Evolutionary conservation across 2,888 invertebrate species (phyloP).

Genomic region (Acleris emargana): DNA sequence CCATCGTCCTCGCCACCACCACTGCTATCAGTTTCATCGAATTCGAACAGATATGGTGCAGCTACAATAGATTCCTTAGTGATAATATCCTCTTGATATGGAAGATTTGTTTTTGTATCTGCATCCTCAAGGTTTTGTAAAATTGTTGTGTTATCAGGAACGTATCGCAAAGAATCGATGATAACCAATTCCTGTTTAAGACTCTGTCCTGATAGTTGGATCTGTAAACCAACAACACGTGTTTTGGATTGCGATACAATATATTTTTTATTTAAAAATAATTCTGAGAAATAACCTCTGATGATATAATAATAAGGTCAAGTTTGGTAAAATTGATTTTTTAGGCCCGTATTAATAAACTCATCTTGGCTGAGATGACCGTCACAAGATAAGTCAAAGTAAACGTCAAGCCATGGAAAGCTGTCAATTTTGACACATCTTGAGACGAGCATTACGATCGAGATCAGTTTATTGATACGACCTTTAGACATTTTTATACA

Average conservation of each 20-base stretch:
- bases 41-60: slow-evolving; percentile 14
- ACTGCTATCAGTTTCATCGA: slow-evolving; percentile 22
- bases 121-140: slow-evolving; percentile 4
- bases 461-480: too few relatives aligned
- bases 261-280: neutral
- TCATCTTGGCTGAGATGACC: too few relatives aligned
- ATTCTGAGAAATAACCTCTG: neutral
- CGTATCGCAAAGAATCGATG: slow-evolving; percentile 45
- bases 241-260: slow-evolving; percentile 9
- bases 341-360: too few relatives aligned
- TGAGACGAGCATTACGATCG: too few relatives aligned
- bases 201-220: slow-evolving; percentile 47
- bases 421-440: too few relatives aligned
- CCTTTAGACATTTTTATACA: too few relatives aligned
- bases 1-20: slow-evolving; percentile 10
- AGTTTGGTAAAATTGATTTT: too few relatives aligned
- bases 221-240: slow-evolving; percentile 44
- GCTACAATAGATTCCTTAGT: neutral
- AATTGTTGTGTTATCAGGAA: slow-evolving; percentile 22
- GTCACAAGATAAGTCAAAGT: too few relatives aligned
- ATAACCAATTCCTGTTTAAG: slow-evolving; percentile 45
- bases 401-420: too few relatives aligned
- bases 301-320: too few relatives aligned
- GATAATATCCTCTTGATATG: neutral
- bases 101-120: neutral